phyloP scores from a whole-genome alignment of 2,797 vertebrate species.

The Acanthopagrus latus region DNA sequence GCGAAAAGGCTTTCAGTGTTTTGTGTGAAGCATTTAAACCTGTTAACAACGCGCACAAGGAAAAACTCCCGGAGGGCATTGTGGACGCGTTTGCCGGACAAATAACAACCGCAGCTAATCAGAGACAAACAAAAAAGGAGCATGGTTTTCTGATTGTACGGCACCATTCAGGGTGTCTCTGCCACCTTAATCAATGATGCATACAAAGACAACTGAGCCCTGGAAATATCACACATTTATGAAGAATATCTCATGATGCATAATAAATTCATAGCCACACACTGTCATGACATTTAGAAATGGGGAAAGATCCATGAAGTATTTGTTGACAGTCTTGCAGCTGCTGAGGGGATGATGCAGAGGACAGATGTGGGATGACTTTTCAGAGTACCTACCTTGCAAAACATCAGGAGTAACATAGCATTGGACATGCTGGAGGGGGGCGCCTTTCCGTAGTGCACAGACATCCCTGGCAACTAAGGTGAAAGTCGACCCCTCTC shows the following conservation, averaged over 20 bases:
- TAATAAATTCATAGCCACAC: constrained; percentile 37
- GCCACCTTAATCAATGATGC: constrained; percentile 45
- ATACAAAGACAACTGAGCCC: constrained; percentile 50
- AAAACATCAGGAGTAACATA: constrained; percentile 95
- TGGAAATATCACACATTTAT: constrained; percentile 45
- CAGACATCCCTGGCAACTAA: constrained; percentile 81
- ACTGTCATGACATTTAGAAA: constrained; percentile 26
- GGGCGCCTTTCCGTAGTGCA: constrained; percentile 70
- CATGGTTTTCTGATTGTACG: background rate
- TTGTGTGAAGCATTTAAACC: constrained; percentile 35
- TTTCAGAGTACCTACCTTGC: constrained; percentile 88
- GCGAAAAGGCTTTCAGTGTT: background rate
- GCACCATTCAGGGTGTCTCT: constrained; percentile 11
- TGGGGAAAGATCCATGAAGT: constrained; percentile 29
- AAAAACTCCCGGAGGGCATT: background rate
- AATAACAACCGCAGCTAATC: constrained; percentile 19
- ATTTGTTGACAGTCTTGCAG: constrained; percentile 28
- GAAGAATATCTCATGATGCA: constrained; percentile 38
- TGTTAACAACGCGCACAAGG: constrained; percentile 35
- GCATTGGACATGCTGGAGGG: constrained; percentile 89
- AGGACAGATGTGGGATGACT: constrained; percentile 8
- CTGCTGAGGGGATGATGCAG: constrained; percentile 18
- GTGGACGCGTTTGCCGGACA: constrained; percentile 26
- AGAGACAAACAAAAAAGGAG: background rate
- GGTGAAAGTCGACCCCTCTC: constrained; percentile 79